Conservation (phyloP, 2,797 vertebrate species). For the Selene dorsalis region DNA sequence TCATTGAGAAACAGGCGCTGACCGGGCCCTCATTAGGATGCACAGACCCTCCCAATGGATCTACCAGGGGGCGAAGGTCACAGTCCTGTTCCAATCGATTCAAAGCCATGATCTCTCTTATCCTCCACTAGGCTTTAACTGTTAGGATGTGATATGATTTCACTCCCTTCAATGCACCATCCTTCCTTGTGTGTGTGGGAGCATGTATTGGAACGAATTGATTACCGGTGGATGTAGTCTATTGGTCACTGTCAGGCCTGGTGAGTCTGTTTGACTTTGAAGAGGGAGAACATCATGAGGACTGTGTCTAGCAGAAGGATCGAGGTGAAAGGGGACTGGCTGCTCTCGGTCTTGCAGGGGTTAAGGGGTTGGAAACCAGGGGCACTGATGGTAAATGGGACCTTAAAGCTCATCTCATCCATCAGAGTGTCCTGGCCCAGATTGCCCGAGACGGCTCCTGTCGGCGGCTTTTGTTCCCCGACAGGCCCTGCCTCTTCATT, state of each 20-base stretch:
- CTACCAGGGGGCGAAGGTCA: conserved; percentile 54
- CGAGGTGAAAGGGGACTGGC: conserved; percentile 26
- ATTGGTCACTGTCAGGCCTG: conserved; percentile 18
- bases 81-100: conserved; percentile 50
- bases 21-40: conserved; percentile 46
- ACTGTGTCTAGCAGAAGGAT: background rate
- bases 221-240: background rate
- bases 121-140: conserved; percentile 24
- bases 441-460: conserved; percentile 68
- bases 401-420: conserved; percentile 65
- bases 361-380: conserved; percentile 44
- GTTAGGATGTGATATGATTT: conserved; percentile 30
- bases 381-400: conserved; percentile 50
- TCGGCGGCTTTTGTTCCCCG: conserved; percentile 74
- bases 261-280: conserved; percentile 13
- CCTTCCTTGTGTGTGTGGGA: background rate
- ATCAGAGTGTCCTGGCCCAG: conserved; percentile 69
- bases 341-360: conserved; percentile 32
- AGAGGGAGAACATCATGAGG: background rate
- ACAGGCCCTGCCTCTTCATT: conserved; percentile 74
- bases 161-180: conserved; percentile 13
- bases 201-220: conserved; percentile 1
- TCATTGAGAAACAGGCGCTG: conserved; percentile 42
- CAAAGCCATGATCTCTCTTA: conserved; percentile 43
- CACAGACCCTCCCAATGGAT: conserved; percentile 47